phyloP scores from a whole-genome alignment of 2,797 vertebrate species.

The Dromococcyx pavoninus region DNA sequence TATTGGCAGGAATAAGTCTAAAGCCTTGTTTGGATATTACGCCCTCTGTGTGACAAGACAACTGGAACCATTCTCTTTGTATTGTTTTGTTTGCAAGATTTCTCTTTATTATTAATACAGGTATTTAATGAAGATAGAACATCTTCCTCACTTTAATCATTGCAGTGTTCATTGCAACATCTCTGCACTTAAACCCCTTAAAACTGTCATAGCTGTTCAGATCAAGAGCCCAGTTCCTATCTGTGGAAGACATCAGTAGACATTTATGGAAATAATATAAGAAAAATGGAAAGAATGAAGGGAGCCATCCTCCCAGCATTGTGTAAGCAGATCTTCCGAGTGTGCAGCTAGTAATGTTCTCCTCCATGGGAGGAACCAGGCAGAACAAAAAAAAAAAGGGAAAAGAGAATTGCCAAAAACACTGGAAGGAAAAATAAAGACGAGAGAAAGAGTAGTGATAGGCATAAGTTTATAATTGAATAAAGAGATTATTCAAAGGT shows the following conservation, averaged over 20 bases:
- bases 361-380: not conserved
- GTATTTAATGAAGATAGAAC: not conserved
- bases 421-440: not conserved
- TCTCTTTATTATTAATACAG: not conserved
- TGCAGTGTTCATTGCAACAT: not conserved
- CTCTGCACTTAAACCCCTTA: not conserved
- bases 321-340: not conserved
- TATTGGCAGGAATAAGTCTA: conserved; percentile 14
- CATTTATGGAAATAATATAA: not conserved
- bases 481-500: not conserved
- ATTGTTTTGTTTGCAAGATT: not conserved
- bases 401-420: not conserved
- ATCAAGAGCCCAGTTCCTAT: not conserved
- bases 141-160: not conserved
- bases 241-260: not conserved
- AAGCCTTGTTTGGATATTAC: not conserved
- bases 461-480: not conserved
- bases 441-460: not conserved
- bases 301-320: not conserved
- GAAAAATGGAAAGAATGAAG: conserved; percentile 15
- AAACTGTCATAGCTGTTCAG: not conserved
- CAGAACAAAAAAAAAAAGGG: not conserved
- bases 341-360: not conserved
- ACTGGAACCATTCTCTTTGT: not conserved
- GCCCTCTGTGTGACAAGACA: not conserved